Evolutionary conservation across 2,888 invertebrate genomes (phyloP), one percentile per base, ranked within the genome.

Genomic region (Reticulitermes lucifugus): DNA sequence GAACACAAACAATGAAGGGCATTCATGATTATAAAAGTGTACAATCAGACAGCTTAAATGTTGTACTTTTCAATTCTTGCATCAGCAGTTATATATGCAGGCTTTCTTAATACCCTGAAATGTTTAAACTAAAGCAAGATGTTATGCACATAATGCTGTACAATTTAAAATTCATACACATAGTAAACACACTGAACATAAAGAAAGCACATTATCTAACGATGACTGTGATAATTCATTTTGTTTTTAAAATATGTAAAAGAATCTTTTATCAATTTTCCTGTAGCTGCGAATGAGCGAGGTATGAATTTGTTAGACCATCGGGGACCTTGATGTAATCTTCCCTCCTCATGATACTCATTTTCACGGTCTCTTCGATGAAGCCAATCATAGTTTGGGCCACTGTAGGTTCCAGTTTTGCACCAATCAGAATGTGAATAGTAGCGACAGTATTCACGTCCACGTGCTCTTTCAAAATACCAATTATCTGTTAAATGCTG

Each of bases 391-490:
- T 65, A 83, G n/a, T 77, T 75, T 41, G n/a, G 46, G 46, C 46
- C 46, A 46, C 46, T 55, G 43, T 21, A 43, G 14, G 55, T 81
- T 46, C 41, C 41, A 7, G 22, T 25, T 25, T 80, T 25, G 55
- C 84, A 84, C 41, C 59, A 70, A 0, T 71, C 81, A 18, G 73
- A 51, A 43, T 73, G 22, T 46, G 84, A 59, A 81, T 84, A 29
- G 21, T 59, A 73, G 46, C 81, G 71, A 71, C 84, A 84, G 59
- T 84, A 41, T 21, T 81, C 81, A 12, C 84, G 51, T 0, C 55
- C 80, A n/a, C 70, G 84, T 43, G 84, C 84, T 80, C 84, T 70
- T n/a, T 84, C 43, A 41, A 84, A 84, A 80, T 73, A 84, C 84
- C 84, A 84, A 41, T 73, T 35, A 14, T 35, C 21, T 55, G 35